Evolutionary conservation across 2,888 invertebrate species (phyloP), one percentile per base, ranked within the genome.

Genomic region (Agriopis leucophaearia): DNA sequence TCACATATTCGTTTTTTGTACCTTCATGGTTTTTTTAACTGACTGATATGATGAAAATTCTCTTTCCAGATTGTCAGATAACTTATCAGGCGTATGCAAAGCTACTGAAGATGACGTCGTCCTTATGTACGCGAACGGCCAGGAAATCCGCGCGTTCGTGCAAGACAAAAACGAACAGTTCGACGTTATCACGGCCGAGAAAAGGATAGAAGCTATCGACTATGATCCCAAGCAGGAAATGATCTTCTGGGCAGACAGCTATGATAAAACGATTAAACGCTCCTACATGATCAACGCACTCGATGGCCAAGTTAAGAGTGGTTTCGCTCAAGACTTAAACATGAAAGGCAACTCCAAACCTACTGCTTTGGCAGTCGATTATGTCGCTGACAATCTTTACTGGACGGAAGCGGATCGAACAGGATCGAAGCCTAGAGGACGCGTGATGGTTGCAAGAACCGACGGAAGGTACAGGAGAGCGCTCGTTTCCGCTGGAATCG

Each of bases 161-260:
- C 87, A 96, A 35, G 95, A 95, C 58, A 95, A 95, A 80, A 95
- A 95, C 70, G 96, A 97, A 73, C 96, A 97, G 82, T 90, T 96
- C 70, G 97, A 97, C 76, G 96, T 98, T 0, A 96, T 99, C 54
- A 95, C 95, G 0, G 96, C 97, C 12, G 99, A 99, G 84, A 97
- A 97, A 86, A 95, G 98, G 59, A 97, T 99, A 63, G 97, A 98
- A 81, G 97, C 98, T 0, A 92, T 99, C 59, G 99, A 99, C 88
- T 98, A 97, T 80, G 97, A 99, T 88, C 97, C 97, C 0, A 95
- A 95, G 67, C 92, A 94, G 27, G 97, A 98, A 84, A 97, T 98
- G 84, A 94, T 99, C 64, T 99, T 98, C 94, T 99, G 99, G 99
- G 98, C 98, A 0, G 99, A 99, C 86, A 97, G 97, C 74, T 97